Conservation (phyloP, 2,113 vertebrate genomes). For the Triplophysa dalaica region DNA sequence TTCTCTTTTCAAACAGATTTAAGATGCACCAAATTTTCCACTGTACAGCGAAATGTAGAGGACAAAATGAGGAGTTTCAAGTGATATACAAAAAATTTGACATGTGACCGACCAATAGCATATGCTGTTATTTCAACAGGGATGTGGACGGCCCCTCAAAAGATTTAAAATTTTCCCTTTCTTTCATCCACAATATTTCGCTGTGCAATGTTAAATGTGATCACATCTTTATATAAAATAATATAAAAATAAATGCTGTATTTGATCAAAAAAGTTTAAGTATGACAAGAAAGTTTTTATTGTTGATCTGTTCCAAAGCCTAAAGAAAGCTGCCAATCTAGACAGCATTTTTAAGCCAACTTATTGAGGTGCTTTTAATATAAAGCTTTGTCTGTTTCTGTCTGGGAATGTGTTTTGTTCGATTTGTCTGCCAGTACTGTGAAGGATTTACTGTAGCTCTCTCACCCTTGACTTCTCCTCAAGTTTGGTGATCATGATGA, state of each 20-base stretch:
- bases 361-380: background rate
- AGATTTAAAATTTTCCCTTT: too few relatives aligned
- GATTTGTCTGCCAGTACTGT: slow-evolving; percentile 43
- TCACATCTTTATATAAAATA: slow-evolving; percentile 62
- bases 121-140: too few relatives aligned
- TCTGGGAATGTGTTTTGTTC: background rate
- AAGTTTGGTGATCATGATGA: slow-evolving; percentile 98
- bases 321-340: background rate
- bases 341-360: background rate
- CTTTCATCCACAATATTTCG: too few relatives aligned
- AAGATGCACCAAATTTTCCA: too few relatives aligned
- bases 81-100: too few relatives aligned
- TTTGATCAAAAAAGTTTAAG: background rate
- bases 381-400: background rate
- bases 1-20: slow-evolving; percentile 17
- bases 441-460: background rate
- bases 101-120: too few relatives aligned
- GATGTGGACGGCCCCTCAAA: too few relatives aligned
- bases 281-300: background rate
- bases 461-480: slow-evolving; percentile 97
- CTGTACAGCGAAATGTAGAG: too few relatives aligned
- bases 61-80: too few relatives aligned
- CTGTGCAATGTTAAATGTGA: background rate
- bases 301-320: slow-evolving; percentile 2
- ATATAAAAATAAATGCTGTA: slow-evolving; percentile 34